These are phyloP conservation scores for Anthopleura sola DNA, from an alignment of 64 coral and sea anemone species.

Conservation along the genomic window DNA sequence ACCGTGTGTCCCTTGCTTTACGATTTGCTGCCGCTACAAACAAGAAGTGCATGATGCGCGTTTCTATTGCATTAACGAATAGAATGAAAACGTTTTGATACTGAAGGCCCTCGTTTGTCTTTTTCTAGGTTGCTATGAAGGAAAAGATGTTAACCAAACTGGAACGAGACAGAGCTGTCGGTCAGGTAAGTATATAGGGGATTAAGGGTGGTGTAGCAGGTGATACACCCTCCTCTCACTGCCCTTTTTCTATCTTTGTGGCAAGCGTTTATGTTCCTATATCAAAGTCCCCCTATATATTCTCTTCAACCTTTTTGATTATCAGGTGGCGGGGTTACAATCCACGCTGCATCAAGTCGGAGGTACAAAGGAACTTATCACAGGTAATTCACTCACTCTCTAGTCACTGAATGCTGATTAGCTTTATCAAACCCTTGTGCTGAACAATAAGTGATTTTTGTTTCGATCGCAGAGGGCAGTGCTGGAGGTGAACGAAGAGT, in stretches of 20 bases:
- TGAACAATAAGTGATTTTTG: background rate
- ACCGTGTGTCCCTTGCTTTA: no score
- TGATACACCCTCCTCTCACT: background rate
- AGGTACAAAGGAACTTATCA: constrained; percentile 31
- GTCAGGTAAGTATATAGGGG: constrained; percentile 47
- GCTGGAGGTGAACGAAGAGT: constrained; percentile 19
- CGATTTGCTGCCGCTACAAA: no score
- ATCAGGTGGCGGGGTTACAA: constrained; percentile 49
- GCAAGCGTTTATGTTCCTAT: no score
- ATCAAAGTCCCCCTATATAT: no score
- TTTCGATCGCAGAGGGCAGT: background rate
- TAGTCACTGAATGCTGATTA: no score
- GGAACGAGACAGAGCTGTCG: constrained; percentile 93
- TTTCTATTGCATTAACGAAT: no score
- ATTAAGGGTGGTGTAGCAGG: background rate
- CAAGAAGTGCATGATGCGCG: no score
- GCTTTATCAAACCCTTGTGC: background rate
- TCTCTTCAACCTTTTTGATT: background rate
- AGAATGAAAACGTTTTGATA: no score
- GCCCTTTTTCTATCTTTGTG: no score
- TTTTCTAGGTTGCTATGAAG: constrained; percentile 86
- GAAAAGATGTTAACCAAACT: constrained; percentile 99
- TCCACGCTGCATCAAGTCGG: constrained; percentile 77
- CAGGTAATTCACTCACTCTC: constrained; percentile 36
- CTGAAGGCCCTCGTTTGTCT: background rate